Base-by-base conservation (phyloP, 1,140 invertebrate genomes). In the Penaeus chinensis region DNA sequence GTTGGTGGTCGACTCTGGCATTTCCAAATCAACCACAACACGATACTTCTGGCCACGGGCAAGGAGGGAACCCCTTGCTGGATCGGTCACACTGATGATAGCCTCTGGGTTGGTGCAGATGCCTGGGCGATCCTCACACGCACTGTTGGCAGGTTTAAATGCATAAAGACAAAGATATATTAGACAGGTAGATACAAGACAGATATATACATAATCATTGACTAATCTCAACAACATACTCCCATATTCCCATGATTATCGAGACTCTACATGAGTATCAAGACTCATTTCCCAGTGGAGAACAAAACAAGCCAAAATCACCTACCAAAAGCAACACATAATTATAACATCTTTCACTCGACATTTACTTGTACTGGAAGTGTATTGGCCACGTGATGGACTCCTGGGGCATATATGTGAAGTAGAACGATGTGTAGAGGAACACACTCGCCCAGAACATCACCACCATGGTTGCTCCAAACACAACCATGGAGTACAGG, bases 371-470 rank as follows among this genome's bases (percentile, higher is more conserved):
- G 81, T 78, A 87, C 19, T 83, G 80, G 60, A 87, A 87, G 69
- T 87, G 80, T 3, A 87, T 83, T 32, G 86, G 86, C 86, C 86
- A 87, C 0, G 81, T 87, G 60, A 83, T 47, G 19, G 86, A 87
- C 80, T 87, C 86, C 27, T 87, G 65, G 3, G 86, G 86, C 86
- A 87, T 87, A 81, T 76, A 87, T 24, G 86, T 87, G 71, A 87
- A 87, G 86, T 87, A 87, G 86, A 87, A 87, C 1, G 86, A 87
- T 5, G 86, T 87, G 62, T 87, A 87, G 27, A 87, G 86, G 69
- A 87, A 87, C 16, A 87, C 69, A 47, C 79, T 82, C 27, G 81
- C 86, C 86, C 86, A 87, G 66, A 87, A 87, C 61, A 87, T 87
- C 27, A 87, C 86, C 47, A 87, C 80, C 80, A 87, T 76, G 18